These are phyloP conservation scores for Meandrina meandrites DNA, from an alignment of 92 coral and sea anemone species.

Conservation along the genomic window DNA sequence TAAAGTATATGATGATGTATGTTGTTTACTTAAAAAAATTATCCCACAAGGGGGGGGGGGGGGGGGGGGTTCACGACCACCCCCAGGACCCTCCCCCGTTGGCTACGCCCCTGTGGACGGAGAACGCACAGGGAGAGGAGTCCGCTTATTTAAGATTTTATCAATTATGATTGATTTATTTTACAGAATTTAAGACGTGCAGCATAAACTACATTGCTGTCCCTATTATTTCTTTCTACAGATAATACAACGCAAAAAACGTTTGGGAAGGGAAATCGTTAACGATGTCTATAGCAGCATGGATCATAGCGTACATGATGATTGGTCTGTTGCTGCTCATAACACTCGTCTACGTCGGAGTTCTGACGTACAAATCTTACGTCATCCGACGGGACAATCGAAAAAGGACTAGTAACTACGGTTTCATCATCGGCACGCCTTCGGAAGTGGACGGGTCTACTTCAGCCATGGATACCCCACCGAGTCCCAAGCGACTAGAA, in stretches of 20 bases:
- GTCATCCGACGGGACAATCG: constrained; percentile 53
- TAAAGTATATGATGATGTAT: no score
- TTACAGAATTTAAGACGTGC: no score
- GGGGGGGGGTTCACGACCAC: no score
- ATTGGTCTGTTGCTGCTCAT: constrained; percentile 43
- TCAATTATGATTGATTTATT: no score
- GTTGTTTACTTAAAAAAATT: no score
- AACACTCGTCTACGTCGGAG: constrained; percentile 50
- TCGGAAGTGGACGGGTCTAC: constrained; percentile 21
- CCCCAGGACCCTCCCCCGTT: no score
- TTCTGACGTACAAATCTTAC: constrained; percentile 40
- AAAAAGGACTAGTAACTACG: constrained; percentile 27
- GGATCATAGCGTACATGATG: constrained; percentile 53
- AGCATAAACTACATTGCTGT: no score
- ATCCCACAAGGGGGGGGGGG: no score
- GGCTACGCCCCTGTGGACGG: no score
- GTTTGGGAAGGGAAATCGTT: not conserved
- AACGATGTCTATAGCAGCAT: constrained; percentile 53
- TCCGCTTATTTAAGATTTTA: no score
- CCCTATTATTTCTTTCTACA: not conserved
- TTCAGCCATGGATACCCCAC: constrained; percentile 24
- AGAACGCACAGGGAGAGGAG: no score
- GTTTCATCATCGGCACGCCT: constrained; percentile 36
- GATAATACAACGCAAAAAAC: not conserved
- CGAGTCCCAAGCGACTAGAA: constrained; percentile 60